A percentile compares a stretch with the other conserved stretches of the same genome.
These are phyloP conservation scores for Sarcoramphus papa DNA, from an alignment of 2,797 vertebrate species.

Conservation along the genomic window DNA sequence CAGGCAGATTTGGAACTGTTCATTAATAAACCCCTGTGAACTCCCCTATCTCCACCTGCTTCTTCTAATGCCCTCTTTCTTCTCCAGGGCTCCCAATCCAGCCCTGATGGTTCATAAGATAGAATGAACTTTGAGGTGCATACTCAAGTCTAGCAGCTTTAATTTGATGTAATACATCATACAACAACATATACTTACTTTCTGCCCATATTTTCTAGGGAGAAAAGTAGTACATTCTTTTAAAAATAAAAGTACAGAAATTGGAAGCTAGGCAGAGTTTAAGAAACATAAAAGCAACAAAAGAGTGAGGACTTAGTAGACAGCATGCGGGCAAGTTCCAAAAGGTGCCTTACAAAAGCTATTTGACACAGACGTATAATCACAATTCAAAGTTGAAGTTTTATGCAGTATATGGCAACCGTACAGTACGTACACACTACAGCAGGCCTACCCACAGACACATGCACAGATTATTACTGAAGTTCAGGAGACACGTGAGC, in stretches of 20 bases:
- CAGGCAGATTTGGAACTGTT: not conserved
- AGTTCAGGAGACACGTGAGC: not conserved
- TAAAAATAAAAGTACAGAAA: not conserved
- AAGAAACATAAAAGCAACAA: not conserved
- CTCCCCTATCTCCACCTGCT: not conserved
- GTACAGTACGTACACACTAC: not conserved
- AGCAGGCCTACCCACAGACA: not conserved
- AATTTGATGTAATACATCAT: not conserved
- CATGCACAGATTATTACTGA: not conserved
- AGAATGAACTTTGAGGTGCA: not conserved
- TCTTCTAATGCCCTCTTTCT: not conserved
- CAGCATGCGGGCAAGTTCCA: not conserved
- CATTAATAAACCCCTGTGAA: not conserved
- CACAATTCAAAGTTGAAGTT: not conserved
- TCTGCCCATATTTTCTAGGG: not conserved
- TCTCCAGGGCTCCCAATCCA: not conserved
- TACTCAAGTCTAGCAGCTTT: not conserved
- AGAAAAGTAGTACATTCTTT: not conserved
- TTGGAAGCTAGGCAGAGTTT: not conserved
- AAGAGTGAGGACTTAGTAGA: not conserved
- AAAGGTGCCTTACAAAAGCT: not conserved
- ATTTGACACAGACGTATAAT: not conserved
- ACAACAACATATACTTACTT: not conserved
- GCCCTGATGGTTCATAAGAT: not conserved
- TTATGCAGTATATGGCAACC: not conserved